These are phyloP conservation scores for Caerostris extrusa DNA, from an alignment of 1,140 invertebrate species.

Conservation along the genomic window DNA sequence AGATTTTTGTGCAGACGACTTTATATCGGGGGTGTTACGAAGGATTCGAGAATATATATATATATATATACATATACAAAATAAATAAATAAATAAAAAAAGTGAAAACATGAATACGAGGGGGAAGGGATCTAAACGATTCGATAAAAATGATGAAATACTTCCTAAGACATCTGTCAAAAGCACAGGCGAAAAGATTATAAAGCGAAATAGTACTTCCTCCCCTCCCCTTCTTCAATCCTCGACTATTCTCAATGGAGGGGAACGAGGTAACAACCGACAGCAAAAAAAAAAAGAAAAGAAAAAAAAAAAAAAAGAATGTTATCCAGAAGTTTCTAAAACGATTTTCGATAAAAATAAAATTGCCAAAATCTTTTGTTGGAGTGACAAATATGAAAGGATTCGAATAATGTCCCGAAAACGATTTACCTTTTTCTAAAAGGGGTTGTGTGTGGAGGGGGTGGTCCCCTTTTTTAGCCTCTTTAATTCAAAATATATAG, in stretches of 20 bases:
- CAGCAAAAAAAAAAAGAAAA: background rate
- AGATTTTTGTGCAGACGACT: no score
- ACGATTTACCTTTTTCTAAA: background rate
- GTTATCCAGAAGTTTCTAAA: slow-evolving; percentile 44
- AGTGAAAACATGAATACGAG: slow-evolving; percentile 53
- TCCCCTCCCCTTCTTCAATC: background rate
- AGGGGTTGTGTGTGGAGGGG: background rate
- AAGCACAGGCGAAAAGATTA: slow-evolving; percentile 57
- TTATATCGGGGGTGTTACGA: no score
- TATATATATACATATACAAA: no score
- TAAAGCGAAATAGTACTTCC: background rate
- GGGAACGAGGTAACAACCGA: background rate
- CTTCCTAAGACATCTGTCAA: slow-evolving; percentile 47
- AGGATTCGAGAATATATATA: no score
- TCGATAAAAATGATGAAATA: slow-evolving; percentile 72
- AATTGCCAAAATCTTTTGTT: slow-evolving; percentile 39
- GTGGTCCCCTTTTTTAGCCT: background rate
- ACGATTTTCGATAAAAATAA: slow-evolving; percentile 67
- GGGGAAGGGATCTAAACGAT: slow-evolving; percentile 33
- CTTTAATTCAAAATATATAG: background rate
- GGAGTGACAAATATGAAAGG: slow-evolving; percentile 45
- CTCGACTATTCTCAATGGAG: background rate
- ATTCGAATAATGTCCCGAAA: slow-evolving; percentile 26
- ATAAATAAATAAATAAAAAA: slow-evolving; percentile 18
- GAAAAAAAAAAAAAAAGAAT: background rate